Conservation (phyloP, 2,888 invertebrate genomes). For the Papilio gigon region DNA sequence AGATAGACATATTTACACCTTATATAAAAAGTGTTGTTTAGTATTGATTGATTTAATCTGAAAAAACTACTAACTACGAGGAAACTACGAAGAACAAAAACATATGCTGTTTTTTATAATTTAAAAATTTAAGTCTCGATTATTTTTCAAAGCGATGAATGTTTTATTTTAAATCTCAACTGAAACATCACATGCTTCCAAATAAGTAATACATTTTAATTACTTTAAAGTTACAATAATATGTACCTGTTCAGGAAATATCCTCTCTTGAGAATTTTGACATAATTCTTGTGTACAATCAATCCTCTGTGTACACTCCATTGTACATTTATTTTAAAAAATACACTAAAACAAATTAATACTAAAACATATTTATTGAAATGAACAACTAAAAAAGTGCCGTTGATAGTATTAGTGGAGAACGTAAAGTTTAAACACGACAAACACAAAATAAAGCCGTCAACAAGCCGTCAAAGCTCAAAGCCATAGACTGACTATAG, state of each 20-base stretch:
- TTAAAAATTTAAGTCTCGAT: no score
- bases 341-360: background rate
- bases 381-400: background rate
- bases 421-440: background rate
- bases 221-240: slow-evolving; percentile 27
- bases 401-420: background rate
- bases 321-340: slow-evolving; percentile 45
- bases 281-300: slow-evolving; percentile 68
- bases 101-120: no score
- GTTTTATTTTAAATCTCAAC: background rate
- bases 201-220: background rate
- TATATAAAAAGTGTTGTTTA: no score
- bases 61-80: no score
- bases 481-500: no score
- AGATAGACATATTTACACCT: no score
- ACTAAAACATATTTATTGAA: background rate
- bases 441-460: background rate
- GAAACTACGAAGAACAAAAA: no score
- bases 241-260: slow-evolving; percentile 67
- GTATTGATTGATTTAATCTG: no score
- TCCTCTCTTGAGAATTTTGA: slow-evolving; percentile 53
- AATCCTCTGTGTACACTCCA: slow-evolving; percentile 74
- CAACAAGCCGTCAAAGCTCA: no score
- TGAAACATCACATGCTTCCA: background rate
- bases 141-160: background rate